A percentile compares a stretch with the other conserved stretches of the same genome.
phyloP scores from a whole-genome alignment of 2,888 invertebrate genomes.

The Folsomia manolachei region DNA sequence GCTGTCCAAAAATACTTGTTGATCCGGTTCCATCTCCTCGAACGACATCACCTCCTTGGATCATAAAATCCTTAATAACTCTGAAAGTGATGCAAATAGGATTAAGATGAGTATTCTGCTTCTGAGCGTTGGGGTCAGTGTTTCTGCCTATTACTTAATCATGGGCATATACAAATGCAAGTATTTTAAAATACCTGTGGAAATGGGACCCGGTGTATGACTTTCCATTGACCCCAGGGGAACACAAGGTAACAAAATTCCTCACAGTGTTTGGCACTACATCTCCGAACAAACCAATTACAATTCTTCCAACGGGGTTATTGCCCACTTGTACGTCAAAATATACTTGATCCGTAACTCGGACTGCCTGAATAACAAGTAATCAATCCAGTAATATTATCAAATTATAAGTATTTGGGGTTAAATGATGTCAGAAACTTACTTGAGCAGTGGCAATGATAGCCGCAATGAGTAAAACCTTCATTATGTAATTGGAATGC shows the following conservation, averaged over 20 bases:
- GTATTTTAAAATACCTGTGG: slow-evolving; percentile 62
- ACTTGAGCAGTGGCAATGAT: not conserved
- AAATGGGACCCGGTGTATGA: slow-evolving; percentile 80
- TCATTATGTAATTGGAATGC: slow-evolving; percentile 2
- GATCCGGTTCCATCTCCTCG: slow-evolving; percentile 78
- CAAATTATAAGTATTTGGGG: too few species aligned
- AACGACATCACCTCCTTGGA: slow-evolving; percentile 85
- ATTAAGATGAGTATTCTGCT: too few species aligned
- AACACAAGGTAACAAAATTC: slow-evolving; percentile 79
- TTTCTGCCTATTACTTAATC: too few species aligned
- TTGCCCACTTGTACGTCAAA: slow-evolving; percentile 81
- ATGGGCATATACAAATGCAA: too few species aligned
- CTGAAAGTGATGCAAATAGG: too few species aligned
- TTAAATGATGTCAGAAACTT: not conserved
- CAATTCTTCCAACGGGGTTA: slow-evolving; percentile 64
- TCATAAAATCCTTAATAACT: slow-evolving; percentile 89
- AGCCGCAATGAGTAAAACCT: not conserved
- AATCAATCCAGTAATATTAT: too few species aligned
- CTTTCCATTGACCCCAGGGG: slow-evolving; percentile 62
- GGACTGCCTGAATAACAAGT: slow-evolving; percentile 35
- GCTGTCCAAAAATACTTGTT: slow-evolving; percentile 78
- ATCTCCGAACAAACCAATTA: slow-evolving; percentile 87
- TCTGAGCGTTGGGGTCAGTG: too few species aligned
- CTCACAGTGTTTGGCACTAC: slow-evolving; percentile 85
- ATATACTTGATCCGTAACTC: slow-evolving; percentile 65